phyloP scores from a whole-genome alignment of 2,797 vertebrate species.

The Rhinichthys osculus region DNA sequence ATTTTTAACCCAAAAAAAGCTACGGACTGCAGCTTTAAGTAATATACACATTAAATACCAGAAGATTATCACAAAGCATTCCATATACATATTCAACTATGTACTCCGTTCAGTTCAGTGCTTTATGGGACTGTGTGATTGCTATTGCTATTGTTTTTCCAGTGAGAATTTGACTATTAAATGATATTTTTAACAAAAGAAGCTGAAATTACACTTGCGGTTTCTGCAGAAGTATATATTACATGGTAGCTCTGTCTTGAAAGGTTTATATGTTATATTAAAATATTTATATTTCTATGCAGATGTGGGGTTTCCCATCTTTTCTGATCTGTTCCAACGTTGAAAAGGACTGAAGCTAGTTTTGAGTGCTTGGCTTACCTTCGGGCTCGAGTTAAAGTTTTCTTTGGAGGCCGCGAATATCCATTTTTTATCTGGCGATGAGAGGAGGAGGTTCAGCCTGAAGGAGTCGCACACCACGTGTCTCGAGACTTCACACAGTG shows the following conservation, averaged over 20 bases:
- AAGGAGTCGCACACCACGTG: slow-evolving; percentile 69
- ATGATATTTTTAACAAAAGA: neutral
- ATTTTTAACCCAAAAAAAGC: too few relatives aligned
- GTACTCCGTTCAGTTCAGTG: neutral
- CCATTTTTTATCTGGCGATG: slow-evolving; percentile 78
- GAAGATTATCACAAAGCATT: too few relatives aligned
- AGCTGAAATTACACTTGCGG: neutral
- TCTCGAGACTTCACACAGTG: slow-evolving; percentile 67
- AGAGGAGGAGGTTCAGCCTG: slow-evolving; percentile 68
- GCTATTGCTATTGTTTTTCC: neutral
- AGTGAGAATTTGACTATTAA: neutral
- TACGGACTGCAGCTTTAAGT: too few relatives aligned
- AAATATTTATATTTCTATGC: too few relatives aligned
- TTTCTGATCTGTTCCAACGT: neutral
- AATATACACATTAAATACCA: too few relatives aligned
- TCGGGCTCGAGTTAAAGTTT: slow-evolving; percentile 67
- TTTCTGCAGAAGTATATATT: neutral
- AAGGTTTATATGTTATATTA: neutral
- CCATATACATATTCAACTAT: too few relatives aligned
- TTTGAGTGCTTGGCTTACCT: slow-evolving; percentile 67
- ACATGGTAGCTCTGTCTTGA: neutral
- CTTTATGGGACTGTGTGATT: neutral
- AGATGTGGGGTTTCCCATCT: neutral
- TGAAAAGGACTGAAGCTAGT: neutral
- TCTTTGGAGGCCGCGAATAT: slow-evolving; percentile 67